phyloP scores from a whole-genome alignment of 2,888 invertebrate species.

The Cetonia aurata region DNA sequence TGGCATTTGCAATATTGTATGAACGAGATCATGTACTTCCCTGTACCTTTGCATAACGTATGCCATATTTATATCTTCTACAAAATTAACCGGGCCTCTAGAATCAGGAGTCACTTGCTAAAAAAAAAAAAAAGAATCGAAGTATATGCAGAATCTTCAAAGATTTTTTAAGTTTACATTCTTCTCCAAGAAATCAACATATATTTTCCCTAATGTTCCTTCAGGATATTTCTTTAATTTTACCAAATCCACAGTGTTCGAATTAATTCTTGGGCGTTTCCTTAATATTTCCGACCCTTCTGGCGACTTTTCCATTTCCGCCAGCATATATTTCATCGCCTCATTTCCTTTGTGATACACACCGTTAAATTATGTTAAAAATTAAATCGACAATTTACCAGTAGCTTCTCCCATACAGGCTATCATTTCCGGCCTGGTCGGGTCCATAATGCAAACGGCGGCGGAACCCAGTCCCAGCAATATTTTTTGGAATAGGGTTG shows the following conservation, averaged over 20 bases:
- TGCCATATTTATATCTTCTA: conserved; percentile 89
- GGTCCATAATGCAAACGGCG: conserved; percentile 83
- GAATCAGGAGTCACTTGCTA: conserved; percentile 94
- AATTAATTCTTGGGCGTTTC: conserved; percentile 89
- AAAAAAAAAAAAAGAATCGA: conserved; percentile 35
- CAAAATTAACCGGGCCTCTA: conserved; percentile 89
- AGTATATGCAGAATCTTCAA: neutral
- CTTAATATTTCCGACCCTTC: conserved; percentile 84
- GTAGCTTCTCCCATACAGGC: conserved; percentile 95
- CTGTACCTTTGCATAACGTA: conserved; percentile 98
- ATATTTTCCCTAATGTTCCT: conserved; percentile 87
- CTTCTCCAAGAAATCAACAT: conserved; percentile 84
- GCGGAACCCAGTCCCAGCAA: conserved; percentile 91
- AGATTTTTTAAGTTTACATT: conserved; percentile 70
- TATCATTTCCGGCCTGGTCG: conserved; percentile 90
- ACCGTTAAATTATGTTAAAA: neutral
- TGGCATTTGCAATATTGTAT: conserved; percentile 92
- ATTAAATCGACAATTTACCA: conserved; percentile 64
- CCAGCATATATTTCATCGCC: conserved; percentile 79
- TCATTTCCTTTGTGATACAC: conserved; percentile 63
- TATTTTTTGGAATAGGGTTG: conserved; percentile 79
- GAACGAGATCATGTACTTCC: conserved; percentile 96
- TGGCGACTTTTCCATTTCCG: conserved; percentile 79
- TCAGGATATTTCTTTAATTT: conserved; percentile 79
- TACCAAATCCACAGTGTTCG: conserved; percentile 81